phyloP scores from a whole-genome alignment of 1,140 invertebrate species.

The Acyrthosiphon pisum region DNA sequence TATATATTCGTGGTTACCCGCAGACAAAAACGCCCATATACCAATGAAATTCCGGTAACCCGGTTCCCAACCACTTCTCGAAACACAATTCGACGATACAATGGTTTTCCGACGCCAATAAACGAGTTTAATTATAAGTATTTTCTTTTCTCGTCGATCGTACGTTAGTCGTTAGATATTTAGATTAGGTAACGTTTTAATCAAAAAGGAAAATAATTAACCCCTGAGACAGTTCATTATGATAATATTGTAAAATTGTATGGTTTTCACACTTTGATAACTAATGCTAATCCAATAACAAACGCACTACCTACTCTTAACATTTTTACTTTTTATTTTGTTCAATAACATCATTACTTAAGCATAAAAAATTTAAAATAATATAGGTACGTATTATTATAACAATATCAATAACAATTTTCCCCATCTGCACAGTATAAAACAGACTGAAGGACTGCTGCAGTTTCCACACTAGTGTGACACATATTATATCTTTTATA shows the following conservation, averaged over 20 bases:
- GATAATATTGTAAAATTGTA: no score
- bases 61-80: background rate
- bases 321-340: no score
- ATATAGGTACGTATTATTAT: no score
- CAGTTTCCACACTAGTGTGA: background rate
- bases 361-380: no score
- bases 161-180: background rate
- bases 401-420: no score
- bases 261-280: no score
- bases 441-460: background rate
- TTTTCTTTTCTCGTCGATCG: background rate
- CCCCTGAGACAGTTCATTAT: no score
- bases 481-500: background rate
- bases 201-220: background rate
- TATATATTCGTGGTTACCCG: background rate
- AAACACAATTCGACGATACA: background rate
- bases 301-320: no score
- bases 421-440: no score
- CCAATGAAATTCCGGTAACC: background rate
- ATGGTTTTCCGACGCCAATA: background rate
- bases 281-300: no score
- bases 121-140: background rate
- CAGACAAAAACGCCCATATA: background rate
- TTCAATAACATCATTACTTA: no score
- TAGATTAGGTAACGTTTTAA: background rate